Conservation (phyloP, 2,888 invertebrate species). For the Cylindroiulus punctatus region DNA sequence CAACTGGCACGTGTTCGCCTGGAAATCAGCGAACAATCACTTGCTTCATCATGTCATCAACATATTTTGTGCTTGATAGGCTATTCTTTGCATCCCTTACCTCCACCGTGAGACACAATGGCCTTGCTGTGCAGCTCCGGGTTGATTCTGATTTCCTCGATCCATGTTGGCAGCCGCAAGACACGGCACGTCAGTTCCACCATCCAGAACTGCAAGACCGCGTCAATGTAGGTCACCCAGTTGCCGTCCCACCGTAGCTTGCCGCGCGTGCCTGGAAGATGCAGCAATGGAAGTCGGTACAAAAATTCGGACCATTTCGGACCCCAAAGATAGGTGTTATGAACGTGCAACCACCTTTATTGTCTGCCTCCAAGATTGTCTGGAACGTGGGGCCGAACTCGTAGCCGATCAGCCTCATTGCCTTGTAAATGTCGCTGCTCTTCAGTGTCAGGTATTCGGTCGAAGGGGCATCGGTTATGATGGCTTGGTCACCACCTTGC, state of each 20-base stretch:
- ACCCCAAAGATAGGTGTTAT: no score
- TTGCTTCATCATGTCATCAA: no score
- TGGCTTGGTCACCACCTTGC: conserved; percentile 56
- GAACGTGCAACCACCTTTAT: conserved; percentile 71
- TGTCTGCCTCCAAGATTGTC: conserved; percentile 80
- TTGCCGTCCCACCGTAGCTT: conserved; percentile 85
- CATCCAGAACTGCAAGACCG: conserved; percentile 93
- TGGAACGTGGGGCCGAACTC: conserved; percentile 84
- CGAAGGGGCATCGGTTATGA: conserved; percentile 54
- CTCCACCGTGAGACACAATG: not conserved
- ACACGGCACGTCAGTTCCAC: conserved; percentile 79
- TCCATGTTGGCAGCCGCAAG: conserved; percentile 87
- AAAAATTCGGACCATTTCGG: no score
- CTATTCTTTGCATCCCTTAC: no score
- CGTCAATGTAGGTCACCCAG: conserved; percentile 96
- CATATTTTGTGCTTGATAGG: no score
- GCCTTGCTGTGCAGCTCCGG: conserved; percentile 68
- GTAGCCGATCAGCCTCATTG: conserved; percentile 85
- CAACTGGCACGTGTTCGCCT: conserved; percentile 70
- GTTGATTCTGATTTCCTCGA: conserved; percentile 83
- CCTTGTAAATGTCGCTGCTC: conserved; percentile 83
- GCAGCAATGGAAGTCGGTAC: no score
- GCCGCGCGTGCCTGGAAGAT: conserved; percentile 71
- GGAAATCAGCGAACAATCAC: not conserved
- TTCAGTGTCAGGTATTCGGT: conserved; percentile 69